Percentiles rank a stretch among this genome's conserved stretches.
These are phyloP conservation scores for Cosmopolites sordidus DNA, from an alignment of 2,888 invertebrate species.

Conservation along the genomic window DNA sequence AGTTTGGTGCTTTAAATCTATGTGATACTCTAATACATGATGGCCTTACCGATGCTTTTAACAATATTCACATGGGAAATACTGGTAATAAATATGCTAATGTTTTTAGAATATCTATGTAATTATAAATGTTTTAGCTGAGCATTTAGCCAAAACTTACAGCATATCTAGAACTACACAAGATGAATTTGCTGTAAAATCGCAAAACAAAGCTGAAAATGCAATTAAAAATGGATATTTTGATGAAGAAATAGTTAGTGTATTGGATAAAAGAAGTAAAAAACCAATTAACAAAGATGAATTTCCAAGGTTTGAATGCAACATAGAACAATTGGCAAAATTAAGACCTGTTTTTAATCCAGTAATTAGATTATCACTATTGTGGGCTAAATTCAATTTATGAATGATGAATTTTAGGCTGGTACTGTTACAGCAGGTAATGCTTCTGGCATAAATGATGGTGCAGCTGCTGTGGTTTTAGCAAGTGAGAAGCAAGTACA, in stretches of 20 bases:
- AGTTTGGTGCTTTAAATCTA: constrained; percentile 62
- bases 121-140: constrained; percentile 52
- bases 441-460: constrained; percentile 81
- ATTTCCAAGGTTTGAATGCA: constrained; percentile 61
- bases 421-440: constrained; percentile 76
- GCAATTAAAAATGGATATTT: constrained; percentile 64
- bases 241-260: constrained; percentile 66
- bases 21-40: constrained; percentile 65
- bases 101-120: background rate
- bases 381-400: too few relatives aligned
- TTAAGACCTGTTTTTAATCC: constrained; percentile 61
- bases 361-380: constrained; percentile 20
- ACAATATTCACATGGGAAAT: constrained; percentile 72
- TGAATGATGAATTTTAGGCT: constrained; percentile 46
- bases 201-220: constrained; percentile 61
- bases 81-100: constrained; percentile 54
- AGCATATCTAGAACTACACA: constrained; percentile 64
- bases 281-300: constrained; percentile 60
- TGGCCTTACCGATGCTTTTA: constrained; percentile 72
- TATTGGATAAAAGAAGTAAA: constrained; percentile 42
- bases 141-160: constrained; percentile 68
- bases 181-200: constrained; percentile 63
- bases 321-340: constrained; percentile 57
- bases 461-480: constrained; percentile 80
- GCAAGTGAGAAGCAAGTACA: constrained; percentile 59